phyloP scores from a whole-genome alignment of 2,797 vertebrate genomes.

The Microctenopoma lineatum region DNA sequence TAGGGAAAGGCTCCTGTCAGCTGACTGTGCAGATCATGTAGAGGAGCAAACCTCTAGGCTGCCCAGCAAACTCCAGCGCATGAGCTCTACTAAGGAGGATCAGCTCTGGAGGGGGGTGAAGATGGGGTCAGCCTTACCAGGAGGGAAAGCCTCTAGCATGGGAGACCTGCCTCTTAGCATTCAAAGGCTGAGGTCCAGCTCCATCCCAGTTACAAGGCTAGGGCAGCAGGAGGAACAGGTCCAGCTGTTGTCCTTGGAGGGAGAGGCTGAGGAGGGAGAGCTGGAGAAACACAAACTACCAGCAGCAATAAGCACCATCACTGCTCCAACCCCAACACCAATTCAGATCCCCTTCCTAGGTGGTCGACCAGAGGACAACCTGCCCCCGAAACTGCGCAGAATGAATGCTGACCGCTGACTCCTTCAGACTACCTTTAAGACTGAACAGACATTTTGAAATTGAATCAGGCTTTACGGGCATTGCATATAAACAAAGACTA shows the following conservation, averaged over 20 bases:
- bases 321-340: slow-evolving; percentile 33
- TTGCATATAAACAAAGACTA: slow-evolving; percentile 64
- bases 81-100: slow-evolving; percentile 85
- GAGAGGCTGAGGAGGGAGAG: slow-evolving; percentile 66
- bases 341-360: slow-evolving; percentile 62
- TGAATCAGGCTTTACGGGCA: slow-evolving; percentile 66
- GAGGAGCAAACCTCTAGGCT: slow-evolving; percentile 79
- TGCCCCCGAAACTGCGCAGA: slow-evolving; percentile 85
- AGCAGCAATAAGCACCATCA: slow-evolving; percentile 42
- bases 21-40: slow-evolving; percentile 75
- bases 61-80: slow-evolving; percentile 87
- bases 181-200: slow-evolving; percentile 81
- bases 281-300: slow-evolving; percentile 74
- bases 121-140: slow-evolving; percentile 63
- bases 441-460: slow-evolving; percentile 28
- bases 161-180: slow-evolving; percentile 86
- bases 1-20: slow-evolving; percentile 83
- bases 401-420: slow-evolving; percentile 83
- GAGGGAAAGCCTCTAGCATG: slow-evolving; percentile 83
- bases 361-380: slow-evolving; percentile 81
- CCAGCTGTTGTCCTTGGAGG: slow-evolving; percentile 81
- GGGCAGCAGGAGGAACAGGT: slow-evolving; percentile 77
- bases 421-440: slow-evolving; percentile 34
- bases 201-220: slow-evolving; percentile 71
- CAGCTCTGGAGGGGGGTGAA: slow-evolving; percentile 74